These are phyloP conservation scores for Carapus acus DNA, from an alignment of 2,797 vertebrate species.

Conservation along the genomic window DNA sequence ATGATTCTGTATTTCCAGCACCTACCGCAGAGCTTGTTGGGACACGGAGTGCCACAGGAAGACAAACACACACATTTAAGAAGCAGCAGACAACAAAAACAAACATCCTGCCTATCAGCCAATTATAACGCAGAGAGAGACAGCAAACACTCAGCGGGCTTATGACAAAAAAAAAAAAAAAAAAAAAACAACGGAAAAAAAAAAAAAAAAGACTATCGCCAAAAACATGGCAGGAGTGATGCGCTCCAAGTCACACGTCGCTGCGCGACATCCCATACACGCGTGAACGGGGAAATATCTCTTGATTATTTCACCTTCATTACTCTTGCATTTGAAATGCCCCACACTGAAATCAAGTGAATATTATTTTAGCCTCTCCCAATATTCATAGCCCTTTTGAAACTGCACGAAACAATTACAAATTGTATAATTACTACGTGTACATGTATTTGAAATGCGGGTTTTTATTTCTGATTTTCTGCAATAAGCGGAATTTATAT, in stretches of 20 bases:
- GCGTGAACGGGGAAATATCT: too few relatives aligned
- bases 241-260: too few relatives aligned
- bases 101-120: slow-evolving; percentile 68
- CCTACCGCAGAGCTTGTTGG: slow-evolving; percentile 68
- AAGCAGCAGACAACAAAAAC: slow-evolving; percentile 67
- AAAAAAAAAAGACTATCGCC: slow-evolving; percentile 13
- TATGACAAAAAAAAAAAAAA: slow-evolving; percentile 47
- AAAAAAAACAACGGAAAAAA: too few relatives aligned
- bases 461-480: not conserved
- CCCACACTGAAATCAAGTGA: too few relatives aligned
- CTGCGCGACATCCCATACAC: too few relatives aligned
- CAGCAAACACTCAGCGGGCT: slow-evolving; percentile 8
- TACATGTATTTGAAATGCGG: too few relatives aligned
- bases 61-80: slow-evolving; percentile 69
- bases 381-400: too few relatives aligned
- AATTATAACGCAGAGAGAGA: slow-evolving; percentile 51
- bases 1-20: slow-evolving; percentile 54
- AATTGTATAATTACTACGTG: too few relatives aligned
- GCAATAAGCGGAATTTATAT: not conserved
- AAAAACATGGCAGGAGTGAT: too few relatives aligned
- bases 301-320: too few relatives aligned
- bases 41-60: slow-evolving; percentile 66
- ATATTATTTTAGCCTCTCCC: too few relatives aligned
- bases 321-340: too few relatives aligned
- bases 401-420: not conserved